A percentile compares a stretch with the other conserved stretches of the same genome.
phyloP scores from a whole-genome alignment of 2,113 vertebrate species.

The Marcusenius ussheri region DNA sequence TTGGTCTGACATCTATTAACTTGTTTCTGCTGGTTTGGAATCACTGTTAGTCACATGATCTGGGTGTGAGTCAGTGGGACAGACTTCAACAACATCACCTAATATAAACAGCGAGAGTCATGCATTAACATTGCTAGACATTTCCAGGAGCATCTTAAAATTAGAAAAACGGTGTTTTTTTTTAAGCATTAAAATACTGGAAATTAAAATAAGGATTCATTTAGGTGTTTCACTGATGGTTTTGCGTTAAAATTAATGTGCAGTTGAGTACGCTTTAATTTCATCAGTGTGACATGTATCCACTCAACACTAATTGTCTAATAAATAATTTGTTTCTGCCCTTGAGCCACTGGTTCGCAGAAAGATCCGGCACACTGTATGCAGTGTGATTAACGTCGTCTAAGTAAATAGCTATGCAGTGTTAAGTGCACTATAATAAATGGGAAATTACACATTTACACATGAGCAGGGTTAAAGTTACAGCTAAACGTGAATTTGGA shows the following conservation, averaged over 20 bases:
- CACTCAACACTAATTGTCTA: conserved; percentile 1
- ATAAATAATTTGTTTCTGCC: conserved; percentile 1
- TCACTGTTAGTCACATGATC: neutral
- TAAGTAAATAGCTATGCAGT: neutral
- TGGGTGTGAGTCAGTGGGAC: neutral
- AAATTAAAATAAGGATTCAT: neutral
- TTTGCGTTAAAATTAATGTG: neutral
- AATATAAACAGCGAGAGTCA: neutral
- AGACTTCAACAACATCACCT: neutral
- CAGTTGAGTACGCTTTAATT: neutral
- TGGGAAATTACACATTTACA: neutral
- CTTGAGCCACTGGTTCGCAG: neutral
- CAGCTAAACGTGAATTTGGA: neutral
- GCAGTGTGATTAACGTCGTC: neutral
- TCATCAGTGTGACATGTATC: neutral
- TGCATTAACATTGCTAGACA: neutral
- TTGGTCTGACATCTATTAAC: neutral
- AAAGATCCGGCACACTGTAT: neutral
- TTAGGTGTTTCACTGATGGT: neutral
- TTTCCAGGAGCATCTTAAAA: neutral
- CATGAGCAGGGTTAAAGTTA: neutral
- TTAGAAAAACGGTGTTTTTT: neutral
- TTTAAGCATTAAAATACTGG: neutral
- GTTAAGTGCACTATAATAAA: neutral
- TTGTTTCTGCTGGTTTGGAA: neutral